Evolutionary conservation across 2,888 invertebrate genomes (phyloP).

Genomic region (Pyrocoelia pectoralis): DNA sequence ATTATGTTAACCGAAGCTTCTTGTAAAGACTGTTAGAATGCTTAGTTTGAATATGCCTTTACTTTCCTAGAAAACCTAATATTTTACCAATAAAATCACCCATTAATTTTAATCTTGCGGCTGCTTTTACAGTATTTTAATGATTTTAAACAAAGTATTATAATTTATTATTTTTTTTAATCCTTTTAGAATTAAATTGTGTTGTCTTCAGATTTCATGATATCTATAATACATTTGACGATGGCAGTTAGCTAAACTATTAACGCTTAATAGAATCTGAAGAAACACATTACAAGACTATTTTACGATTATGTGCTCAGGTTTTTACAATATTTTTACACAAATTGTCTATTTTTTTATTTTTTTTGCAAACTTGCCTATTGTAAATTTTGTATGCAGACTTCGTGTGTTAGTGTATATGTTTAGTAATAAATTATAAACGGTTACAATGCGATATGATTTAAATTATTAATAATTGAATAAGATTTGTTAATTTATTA

Average conservation of each 20-base stretch:
- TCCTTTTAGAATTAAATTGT: neutral
- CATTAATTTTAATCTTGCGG: neutral
- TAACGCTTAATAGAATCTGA: neutral
- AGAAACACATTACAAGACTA: neutral
- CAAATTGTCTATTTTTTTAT: conserved; percentile 9
- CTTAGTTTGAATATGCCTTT: neutral
- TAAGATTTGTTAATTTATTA: conserved; percentile 5
- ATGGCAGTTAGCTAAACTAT: neutral
- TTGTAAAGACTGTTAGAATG: neutral
- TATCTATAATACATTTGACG: neutral
- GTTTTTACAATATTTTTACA: neutral
- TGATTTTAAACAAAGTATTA: neutral
- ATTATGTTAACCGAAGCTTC: neutral
- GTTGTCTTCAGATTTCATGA: neutral
- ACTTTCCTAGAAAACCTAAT: neutral
- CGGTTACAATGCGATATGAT: conserved; percentile 14
- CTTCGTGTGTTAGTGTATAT: conserved; percentile 16
- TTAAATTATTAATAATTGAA: conserved; percentile 2
- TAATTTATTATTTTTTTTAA: conserved; percentile 3
- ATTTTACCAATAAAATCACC: neutral
- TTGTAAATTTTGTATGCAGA: neutral
- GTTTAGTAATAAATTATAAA: conserved; percentile 19
- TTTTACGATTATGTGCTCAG: neutral
- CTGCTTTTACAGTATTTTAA: conserved; percentile 4
- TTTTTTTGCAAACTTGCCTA: conserved; percentile 15